phyloP scores from a whole-genome alignment of 2,113 vertebrate genomes.

The Platanista minor region DNA sequence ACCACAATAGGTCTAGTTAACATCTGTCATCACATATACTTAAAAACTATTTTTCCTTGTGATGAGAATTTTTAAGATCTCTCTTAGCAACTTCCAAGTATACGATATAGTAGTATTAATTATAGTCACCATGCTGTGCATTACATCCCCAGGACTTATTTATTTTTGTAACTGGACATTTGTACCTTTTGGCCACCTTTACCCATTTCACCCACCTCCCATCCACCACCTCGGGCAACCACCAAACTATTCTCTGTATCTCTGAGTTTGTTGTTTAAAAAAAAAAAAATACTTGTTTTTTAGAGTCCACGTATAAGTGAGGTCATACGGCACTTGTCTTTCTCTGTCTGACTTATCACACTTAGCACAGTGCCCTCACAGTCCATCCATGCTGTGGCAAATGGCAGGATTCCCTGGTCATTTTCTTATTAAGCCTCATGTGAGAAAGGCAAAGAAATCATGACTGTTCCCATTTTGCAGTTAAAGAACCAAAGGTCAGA shows the following conservation, averaged over 20 bases:
- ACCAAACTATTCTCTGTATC: not conserved
- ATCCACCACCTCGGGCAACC: not conserved
- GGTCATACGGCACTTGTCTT: not conserved
- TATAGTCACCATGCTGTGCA: not conserved
- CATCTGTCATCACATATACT: not conserved
- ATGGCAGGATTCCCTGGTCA: not conserved
- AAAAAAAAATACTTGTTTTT: not conserved
- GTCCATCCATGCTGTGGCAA: not conserved
- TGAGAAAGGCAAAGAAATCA: not conserved
- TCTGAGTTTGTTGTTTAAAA: not conserved
- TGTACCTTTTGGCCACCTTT: not conserved
- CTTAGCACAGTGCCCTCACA: not conserved
- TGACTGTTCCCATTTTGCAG: not conserved
- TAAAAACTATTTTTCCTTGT: not conserved
- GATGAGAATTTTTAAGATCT: not conserved
- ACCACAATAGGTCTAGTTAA: not conserved
- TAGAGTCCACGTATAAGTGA: not conserved
- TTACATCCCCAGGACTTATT: not conserved
- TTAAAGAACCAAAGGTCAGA: not conserved
- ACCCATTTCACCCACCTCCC: not conserved
- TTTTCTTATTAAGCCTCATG: not conserved
- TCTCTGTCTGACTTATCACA: not conserved
- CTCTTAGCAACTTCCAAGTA: not conserved
- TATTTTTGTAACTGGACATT: not conserved
- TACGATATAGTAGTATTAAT: not conserved